Percentiles rank a stretch among this genome's conserved stretches.
phyloP scores from a whole-genome alignment of 2,888 invertebrate genomes.

The Brenthis hecate region DNA sequence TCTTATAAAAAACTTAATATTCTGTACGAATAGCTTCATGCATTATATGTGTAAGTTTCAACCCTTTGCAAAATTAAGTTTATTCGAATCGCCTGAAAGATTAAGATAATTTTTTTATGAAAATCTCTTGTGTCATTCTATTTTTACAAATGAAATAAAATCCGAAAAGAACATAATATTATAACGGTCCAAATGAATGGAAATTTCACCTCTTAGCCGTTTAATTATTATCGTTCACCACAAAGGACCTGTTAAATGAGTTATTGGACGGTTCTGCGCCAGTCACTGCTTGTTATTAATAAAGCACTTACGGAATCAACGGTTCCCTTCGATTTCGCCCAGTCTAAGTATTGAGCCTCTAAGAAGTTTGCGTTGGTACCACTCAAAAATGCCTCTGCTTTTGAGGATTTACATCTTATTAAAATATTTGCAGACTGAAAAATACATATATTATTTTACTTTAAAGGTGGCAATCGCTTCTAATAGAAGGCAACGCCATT shows the following conservation, averaged over 20 bases:
- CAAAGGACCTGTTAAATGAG: neutral
- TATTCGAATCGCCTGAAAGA: neutral
- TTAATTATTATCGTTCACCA: no score
- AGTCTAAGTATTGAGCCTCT: constrained; percentile 72
- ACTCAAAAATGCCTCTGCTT: constrained; percentile 67
- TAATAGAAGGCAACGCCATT: no score
- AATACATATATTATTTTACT: neutral
- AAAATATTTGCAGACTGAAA: constrained; percentile 18
- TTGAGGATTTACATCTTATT: constrained; percentile 44
- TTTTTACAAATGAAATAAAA: neutral
- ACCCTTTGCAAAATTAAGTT: neutral
- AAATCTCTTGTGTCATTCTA: neutral
- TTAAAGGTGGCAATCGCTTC: no score
- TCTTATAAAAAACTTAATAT: neutral
- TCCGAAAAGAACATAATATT: no score
- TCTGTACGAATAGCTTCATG: neutral
- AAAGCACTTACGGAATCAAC: constrained; percentile 48
- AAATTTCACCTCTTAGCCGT: no score
- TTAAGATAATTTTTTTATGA: neutral
- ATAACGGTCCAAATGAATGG: no score
- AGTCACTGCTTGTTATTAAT: constrained; percentile 7
- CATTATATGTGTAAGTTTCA: neutral
- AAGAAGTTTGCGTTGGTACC: constrained; percentile 71
- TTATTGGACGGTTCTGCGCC: neutral
- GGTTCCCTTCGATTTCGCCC: constrained; percentile 61